Percentiles rank a stretch among this genome's conserved stretches.
Evolutionary conservation across 2,888 invertebrate genomes (phyloP).

Genomic region (Seira ritae): DNA sequence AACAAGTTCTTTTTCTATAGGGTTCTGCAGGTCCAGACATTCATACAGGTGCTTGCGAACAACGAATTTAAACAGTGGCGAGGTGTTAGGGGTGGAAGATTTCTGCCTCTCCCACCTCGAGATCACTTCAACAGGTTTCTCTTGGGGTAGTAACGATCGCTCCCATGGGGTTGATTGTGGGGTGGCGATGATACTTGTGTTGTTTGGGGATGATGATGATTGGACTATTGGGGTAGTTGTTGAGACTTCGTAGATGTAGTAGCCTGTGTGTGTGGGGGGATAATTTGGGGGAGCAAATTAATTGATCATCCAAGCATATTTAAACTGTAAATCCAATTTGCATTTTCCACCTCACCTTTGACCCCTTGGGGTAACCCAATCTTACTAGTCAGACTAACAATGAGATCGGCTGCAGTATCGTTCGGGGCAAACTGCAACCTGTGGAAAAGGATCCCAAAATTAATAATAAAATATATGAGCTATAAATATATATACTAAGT

Average conservation of each 20-base stretch:
- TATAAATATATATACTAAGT: too few species aligned
- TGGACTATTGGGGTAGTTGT: slow-evolving; percentile 2
- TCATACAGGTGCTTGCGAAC: slow-evolving; percentile 89
- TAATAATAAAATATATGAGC: too few species aligned
- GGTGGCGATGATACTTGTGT: slow-evolving; percentile 83
- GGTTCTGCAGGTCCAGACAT: slow-evolving; percentile 87
- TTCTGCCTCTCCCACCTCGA: slow-evolving; percentile 96
- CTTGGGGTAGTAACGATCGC: slow-evolving; percentile 88
- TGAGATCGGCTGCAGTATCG: slow-evolving; percentile 91
- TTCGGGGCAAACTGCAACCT: slow-evolving; percentile 96
- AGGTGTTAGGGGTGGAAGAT: slow-evolving; percentile 79
- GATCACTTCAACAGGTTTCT: slow-evolving; percentile 95
- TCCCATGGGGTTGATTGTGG: slow-evolving; percentile 77
- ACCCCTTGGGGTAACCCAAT: slow-evolving; percentile 89
- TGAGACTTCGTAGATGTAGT: slow-evolving; percentile 88
- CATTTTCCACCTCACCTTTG: slow-evolving; percentile 78
- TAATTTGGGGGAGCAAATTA: too few species aligned
- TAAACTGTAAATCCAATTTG: too few species aligned
- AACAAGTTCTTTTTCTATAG: slow-evolving; percentile 94
- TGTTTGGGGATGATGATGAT: neutral
- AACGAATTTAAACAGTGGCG: slow-evolving; percentile 65
- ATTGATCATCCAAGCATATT: too few species aligned
- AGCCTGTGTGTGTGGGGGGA: slow-evolving; percentile 81
- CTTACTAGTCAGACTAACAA: slow-evolving; percentile 90
- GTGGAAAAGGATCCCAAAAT: too few species aligned